These are phyloP conservation scores for Fringilla coelebs DNA, from an alignment of 2,797 vertebrate species.

Conservation along the genomic window DNA sequence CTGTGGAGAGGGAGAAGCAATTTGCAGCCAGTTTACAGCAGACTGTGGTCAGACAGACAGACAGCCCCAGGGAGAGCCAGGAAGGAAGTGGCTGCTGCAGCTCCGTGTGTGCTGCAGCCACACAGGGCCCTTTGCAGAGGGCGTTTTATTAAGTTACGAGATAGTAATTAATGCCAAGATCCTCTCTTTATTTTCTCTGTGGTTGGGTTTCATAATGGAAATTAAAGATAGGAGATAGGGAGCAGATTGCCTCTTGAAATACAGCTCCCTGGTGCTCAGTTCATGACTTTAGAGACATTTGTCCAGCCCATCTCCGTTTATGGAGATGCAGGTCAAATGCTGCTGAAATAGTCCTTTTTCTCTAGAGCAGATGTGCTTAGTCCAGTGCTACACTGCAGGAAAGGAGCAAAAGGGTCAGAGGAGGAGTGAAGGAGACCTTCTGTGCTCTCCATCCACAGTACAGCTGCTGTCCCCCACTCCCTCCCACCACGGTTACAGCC, in stretches of 20 bases:
- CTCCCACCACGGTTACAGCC: neutral
- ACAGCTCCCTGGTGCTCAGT: neutral
- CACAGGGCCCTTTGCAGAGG: constrained; percentile 5
- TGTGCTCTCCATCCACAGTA: neutral
- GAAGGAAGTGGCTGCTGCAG: neutral
- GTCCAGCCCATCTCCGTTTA: neutral
- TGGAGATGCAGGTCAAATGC: neutral
- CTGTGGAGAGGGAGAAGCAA: neutral
- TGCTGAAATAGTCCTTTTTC: neutral
- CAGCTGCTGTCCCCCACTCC: neutral
- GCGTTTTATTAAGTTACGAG: constrained; percentile 3
- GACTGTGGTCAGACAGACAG: neutral
- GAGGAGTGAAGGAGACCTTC: neutral
- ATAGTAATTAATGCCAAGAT: constrained; percentile 50
- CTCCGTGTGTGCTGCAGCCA: neutral
- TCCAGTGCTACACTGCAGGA: neutral
- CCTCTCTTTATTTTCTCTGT: constrained; percentile 43
- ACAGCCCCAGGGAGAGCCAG: neutral
- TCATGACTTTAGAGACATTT: neutral
- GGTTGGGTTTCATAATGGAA: constrained; percentile 35
- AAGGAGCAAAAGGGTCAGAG: neutral
- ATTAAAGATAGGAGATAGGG: constrained; percentile 26
- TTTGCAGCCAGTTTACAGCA: neutral
- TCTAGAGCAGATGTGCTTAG: neutral
- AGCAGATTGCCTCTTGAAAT: constrained; percentile 34